Evolutionary conservation across 2,888 invertebrate species (phyloP).

Genomic region (Pocota personata): DNA sequence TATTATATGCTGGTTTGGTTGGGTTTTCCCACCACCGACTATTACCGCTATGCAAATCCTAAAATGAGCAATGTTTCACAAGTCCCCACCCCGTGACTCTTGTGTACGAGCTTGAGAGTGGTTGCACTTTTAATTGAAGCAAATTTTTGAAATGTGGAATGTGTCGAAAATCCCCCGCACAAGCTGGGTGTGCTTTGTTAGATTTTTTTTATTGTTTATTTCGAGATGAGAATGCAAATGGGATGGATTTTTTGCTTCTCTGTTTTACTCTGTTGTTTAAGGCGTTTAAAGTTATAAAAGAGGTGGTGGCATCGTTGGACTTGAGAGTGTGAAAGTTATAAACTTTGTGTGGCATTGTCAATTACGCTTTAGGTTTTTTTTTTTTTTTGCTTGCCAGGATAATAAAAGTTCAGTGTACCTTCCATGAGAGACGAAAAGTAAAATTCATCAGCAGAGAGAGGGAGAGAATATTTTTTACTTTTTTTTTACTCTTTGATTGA

Average conservation of each 20-base stretch:
- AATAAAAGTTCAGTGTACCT: constrained; percentile 60
- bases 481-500: constrained; percentile 15
- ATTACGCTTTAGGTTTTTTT: constrained; percentile 39
- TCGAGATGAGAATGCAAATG: constrained; percentile 54
- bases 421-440: constrained; percentile 15
- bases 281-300: constrained; percentile 44
- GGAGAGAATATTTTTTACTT: background rate
- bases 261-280: constrained; percentile 38
- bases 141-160: constrained; percentile 69
- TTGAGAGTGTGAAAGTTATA: constrained; percentile 50
- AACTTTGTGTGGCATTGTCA: constrained; percentile 63
- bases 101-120: constrained; percentile 51
- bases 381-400: constrained; percentile 4
- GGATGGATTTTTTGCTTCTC: constrained; percentile 17
- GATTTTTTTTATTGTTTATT: background rate
- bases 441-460: constrained; percentile 36
- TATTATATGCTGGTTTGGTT: constrained; percentile 61
- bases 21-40: constrained; percentile 45
- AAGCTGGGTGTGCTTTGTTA: constrained; percentile 29
- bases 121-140: constrained; percentile 72
- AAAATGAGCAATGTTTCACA: constrained; percentile 65
- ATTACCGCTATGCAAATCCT: constrained; percentile 68
- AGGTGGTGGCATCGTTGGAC: background rate
- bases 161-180: constrained; percentile 41
- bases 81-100: background rate